Evolutionary conservation across 2,797 vertebrate genomes (phyloP).

Genomic region (Micropoecilia bifurca): DNA sequence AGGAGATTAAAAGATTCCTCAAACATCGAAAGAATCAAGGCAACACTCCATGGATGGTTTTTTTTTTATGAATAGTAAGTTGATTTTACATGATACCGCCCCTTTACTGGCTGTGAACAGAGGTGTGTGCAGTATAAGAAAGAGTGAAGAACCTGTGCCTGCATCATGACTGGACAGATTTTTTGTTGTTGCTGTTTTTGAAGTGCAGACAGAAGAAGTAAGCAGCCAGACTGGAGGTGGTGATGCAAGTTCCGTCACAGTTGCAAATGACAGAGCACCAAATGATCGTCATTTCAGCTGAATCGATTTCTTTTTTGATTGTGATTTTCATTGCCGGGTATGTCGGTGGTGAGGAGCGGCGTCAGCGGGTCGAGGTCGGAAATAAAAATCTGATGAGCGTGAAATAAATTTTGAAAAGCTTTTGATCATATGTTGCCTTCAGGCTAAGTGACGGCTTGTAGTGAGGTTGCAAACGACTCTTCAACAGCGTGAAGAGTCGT

Average conservation of each 20-base stretch:
- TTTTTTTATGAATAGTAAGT: no score
- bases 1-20: no score
- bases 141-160: background rate
- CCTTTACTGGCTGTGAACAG: no score
- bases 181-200: background rate
- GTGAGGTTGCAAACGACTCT: background rate
- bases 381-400: background rate
- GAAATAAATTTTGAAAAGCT: background rate
- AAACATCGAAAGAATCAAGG: no score
- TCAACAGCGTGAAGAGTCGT: background rate
- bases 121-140: background rate
- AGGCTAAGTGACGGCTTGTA: background rate
- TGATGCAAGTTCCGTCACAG: background rate
- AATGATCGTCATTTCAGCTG: background rate
- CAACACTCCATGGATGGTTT: no score
- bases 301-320: background rate
- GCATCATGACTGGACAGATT: background rate
- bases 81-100: no score
- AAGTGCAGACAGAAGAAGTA: background rate
- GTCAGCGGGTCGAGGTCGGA: background rate
- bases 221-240: background rate
- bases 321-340: background rate
- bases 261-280: background rate
- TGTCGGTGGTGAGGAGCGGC: background rate
- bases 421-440: background rate